phyloP scores from a whole-genome alignment of 2,797 vertebrate species.

The Myotis daubentonii region DNA sequence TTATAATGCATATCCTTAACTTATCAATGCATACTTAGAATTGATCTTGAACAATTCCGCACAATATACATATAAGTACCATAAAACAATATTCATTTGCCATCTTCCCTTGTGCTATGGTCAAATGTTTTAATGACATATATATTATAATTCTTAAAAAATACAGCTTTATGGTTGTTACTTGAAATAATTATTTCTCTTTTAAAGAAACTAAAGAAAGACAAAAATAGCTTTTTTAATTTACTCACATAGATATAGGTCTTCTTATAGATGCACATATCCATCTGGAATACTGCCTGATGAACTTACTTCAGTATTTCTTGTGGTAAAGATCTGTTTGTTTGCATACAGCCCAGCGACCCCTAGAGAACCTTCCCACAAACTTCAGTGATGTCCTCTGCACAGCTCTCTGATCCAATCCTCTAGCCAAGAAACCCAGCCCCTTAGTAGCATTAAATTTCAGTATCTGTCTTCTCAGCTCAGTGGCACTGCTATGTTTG shows the following conservation, averaged over 20 bases:
- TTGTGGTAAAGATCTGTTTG: not conserved
- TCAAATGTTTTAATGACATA: not conserved
- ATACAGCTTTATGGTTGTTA: not conserved
- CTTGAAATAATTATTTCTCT: not conserved
- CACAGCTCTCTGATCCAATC: accelerated
- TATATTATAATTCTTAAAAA: not conserved
- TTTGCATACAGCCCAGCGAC: not conserved
- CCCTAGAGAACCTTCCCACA: not conserved
- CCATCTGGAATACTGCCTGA: not conserved
- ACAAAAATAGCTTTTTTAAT: not conserved
- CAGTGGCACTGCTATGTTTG: not conserved
- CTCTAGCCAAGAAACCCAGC: not conserved
- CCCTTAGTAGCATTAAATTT: not conserved
- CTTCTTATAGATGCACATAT: not conserved
- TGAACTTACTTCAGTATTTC: not conserved
- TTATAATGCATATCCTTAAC: not conserved
- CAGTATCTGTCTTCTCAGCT: not conserved
- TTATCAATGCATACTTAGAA: not conserved
- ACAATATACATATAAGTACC: not conserved
- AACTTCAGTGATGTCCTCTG: not conserved
- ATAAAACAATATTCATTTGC: not conserved
- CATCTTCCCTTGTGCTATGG: not conserved
- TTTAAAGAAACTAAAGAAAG: not conserved
- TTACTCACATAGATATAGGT: not conserved
- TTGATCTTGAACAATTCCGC: not conserved